Base-by-base conservation (phyloP, 2,888 invertebrate genomes). In the Molanna angustata region DNA sequence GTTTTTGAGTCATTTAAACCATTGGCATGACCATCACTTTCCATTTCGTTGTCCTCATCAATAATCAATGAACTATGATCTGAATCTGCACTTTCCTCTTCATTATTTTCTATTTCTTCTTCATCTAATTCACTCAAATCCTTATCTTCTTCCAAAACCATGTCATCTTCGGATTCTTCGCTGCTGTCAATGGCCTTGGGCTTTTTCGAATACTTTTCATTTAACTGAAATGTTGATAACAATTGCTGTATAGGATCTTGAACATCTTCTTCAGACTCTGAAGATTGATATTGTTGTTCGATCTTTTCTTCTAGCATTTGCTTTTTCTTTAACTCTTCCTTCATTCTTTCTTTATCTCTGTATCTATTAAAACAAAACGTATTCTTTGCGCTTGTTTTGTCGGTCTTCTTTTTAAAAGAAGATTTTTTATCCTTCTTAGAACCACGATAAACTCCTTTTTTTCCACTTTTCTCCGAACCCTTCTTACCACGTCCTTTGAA, bases 191-290 rank as follows among this genome's bases (percentile, higher is more conserved):
- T 67, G 9, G 70, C 68, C 13, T 59, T 40, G 40, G 61, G 62
- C 9, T 62, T 62, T 37, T 63, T 61, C 3, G n/a, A 39, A 27
- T 27, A 52, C 41, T 58, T 58, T 35, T 22, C 54, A 13, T 59
- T 64, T n/a, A 60, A 61, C 43, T 64, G 64, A 56, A 80, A 81
- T 52, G 77, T 76, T 0, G 80, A 75, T 17, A 84, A 64, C 39
- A 84, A 64, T 60, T 76, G 73, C 32, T 70, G 72, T 62, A 77
- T 74, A 2, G 74, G 69, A 68, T 83, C 70, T 35, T 64, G 62
- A 53, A 72, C 73, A 49, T 79, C 79, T 55, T 80, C 80, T n/a
- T 79, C 78, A 17, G 72, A 71, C 51, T 74, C 76, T 1, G 69
- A 68, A 18, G 65, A 66, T 33, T 71, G 71, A 52, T 68, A 63